Base-by-base conservation (phyloP, 2,888 invertebrate species). In the Dione juno region DNA sequence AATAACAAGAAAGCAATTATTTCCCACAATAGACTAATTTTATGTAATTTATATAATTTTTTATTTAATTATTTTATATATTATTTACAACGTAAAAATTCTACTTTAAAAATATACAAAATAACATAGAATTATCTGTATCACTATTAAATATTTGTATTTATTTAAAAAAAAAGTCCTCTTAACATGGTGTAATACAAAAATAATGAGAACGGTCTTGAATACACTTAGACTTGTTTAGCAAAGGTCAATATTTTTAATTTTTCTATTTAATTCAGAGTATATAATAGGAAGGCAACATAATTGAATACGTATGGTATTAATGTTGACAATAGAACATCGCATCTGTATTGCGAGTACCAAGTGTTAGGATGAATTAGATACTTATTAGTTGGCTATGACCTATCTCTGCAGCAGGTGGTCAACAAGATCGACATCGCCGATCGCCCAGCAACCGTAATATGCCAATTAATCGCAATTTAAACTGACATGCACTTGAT, bases 401-500 rank as follows among this genome's bases (percentile, higher is more conserved):
- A 66, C 66, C 61, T 50, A 65, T 40, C 53, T 66, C 40, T 37
- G 48, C 19, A 70, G 72, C 76, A 75, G 76, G 76, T 76, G 76
- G 75, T 52, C 74, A 74, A 72, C 68, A 28, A 57, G 35, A 58
- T 58, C 63, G 58, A 48, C 65, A 73, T 67, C 66, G 67, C 58
- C 72, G 69, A 69, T 70, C 74, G 70, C 69, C 67, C 69, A 43
- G 75, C 74, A 75, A 75, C 73, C 58, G 71, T 70, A 65, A 70
- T 58, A 75, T 72, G 66, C 77, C 82, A 84, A 85, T 87, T 85
- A 84, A 76, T 68, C 75, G 70, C 79, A 80, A 81, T 84, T 83
- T 78, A 80, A 81, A 76, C 81, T 82, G 84, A 82, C 84, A 79
- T 81, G 78, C 80, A 82, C 77, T 84, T 82, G 80, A 83, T 78